Conservation (phyloP, 2,113 vertebrate genomes). For the Lagopus muta region DNA sequence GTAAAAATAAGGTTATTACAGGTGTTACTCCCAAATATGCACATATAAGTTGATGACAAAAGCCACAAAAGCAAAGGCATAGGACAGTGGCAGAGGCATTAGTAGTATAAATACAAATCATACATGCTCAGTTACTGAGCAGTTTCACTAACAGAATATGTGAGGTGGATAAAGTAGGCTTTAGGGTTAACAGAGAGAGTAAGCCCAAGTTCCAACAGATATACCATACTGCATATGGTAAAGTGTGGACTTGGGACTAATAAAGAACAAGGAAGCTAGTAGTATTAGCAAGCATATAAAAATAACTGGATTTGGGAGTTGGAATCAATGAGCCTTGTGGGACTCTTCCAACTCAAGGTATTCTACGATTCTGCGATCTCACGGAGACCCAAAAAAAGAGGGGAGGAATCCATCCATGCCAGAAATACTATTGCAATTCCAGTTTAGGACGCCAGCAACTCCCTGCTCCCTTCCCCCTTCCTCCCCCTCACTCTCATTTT, state of each 20-base stretch:
- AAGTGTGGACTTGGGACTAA: fast-evolving
- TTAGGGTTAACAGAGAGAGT: neutral
- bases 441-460: neutral
- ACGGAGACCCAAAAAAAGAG: neutral
- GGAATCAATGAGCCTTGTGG: neutral
- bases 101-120: neutral
- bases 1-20: neutral
- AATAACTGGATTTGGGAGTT: neutral
- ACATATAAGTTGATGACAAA: neutral
- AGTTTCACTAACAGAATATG: neutral
- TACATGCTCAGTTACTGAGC: neutral
- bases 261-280: neutral
- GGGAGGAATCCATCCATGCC: neutral
- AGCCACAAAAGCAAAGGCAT: neutral
- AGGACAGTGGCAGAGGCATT: neutral
- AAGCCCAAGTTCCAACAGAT: neutral
- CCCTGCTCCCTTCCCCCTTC: neutral
- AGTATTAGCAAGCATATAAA: neutral
- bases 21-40: neutral
- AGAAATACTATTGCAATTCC: neutral
- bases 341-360: neutral
- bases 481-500: neutral
- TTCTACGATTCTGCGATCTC: neutral
- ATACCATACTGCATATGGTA: neutral
- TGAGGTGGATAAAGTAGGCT: neutral